Percentiles rank a stretch among this genome's conserved stretches.
phyloP scores from a whole-genome alignment of 2,888 invertebrate genomes.

The Drosophila cracens region DNA sequence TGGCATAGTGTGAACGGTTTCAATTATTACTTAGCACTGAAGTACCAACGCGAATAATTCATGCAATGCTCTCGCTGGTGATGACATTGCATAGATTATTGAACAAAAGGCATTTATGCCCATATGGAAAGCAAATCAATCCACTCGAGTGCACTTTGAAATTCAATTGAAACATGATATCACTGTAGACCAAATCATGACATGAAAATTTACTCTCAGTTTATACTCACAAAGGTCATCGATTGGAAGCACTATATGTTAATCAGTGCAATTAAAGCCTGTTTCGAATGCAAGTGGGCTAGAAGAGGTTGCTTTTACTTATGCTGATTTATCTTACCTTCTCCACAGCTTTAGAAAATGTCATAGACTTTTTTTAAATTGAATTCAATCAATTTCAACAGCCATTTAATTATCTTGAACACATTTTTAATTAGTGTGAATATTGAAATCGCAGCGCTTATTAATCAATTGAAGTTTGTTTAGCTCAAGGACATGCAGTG shows the following conservation, averaged over 20 bases:
- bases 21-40: slow-evolving; percentile 45
- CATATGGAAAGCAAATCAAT: neutral
- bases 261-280: neutral
- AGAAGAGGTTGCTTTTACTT: neutral
- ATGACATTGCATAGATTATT: slow-evolving; percentile 2
- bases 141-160: neutral
- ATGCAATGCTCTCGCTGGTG: slow-evolving; percentile 19
- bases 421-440: neutral
- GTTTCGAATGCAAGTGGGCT: neutral
- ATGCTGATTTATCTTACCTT: neutral
- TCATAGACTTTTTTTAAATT: neutral
- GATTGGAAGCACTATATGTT: neutral
- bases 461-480: neutral
- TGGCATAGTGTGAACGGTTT: slow-evolving; percentile 37
- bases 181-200: neutral
- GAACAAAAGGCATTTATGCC: neutral
- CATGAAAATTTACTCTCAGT: neutral
- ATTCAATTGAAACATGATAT: neutral
- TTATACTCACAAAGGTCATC: neutral
- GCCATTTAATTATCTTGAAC: too few species aligned
- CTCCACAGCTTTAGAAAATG: neutral
- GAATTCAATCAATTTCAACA: neutral
- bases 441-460: neutral
- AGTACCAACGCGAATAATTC: slow-evolving; percentile 26
- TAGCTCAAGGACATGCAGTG: neutral